phyloP scores from a whole-genome alignment of 1,140 invertebrate species.

The Eufriesea mexicana region DNA sequence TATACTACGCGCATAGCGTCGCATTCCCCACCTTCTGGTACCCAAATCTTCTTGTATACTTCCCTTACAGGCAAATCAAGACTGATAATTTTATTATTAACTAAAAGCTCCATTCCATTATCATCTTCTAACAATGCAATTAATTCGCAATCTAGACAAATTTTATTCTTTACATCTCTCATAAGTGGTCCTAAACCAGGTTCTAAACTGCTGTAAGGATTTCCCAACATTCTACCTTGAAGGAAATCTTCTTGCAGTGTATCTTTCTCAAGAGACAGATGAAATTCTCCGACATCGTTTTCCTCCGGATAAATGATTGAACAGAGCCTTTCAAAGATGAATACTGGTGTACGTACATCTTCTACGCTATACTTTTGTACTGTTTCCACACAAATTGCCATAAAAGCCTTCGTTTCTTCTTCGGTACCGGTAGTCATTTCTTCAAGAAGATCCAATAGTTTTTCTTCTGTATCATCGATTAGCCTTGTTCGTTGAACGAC shows the following conservation, averaged over 20 bases:
- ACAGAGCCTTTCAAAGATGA: constrained; percentile 98
- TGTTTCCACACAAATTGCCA: constrained; percentile 98
- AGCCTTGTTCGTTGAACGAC: constrained; percentile 97
- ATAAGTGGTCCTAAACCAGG: constrained; percentile 97
- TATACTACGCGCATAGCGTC: constrained; percentile 99
- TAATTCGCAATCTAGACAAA: constrained; percentile 98
- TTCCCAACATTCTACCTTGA: constrained; percentile 97
- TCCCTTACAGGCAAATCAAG: constrained; percentile 97
- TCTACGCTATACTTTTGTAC: constrained; percentile 95
- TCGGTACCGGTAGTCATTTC: constrained; percentile 98
- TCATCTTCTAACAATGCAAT: constrained; percentile 98
- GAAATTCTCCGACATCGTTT: constrained; percentile 98
- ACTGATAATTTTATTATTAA: constrained; percentile 99
- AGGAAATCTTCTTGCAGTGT: constrained; percentile 99
- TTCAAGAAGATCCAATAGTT: constrained; percentile 95
- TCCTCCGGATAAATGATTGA: constrained; percentile 99
- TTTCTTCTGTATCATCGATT: constrained; percentile 98
- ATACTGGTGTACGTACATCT: constrained; percentile 97
- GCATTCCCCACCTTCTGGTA: constrained; percentile 91
- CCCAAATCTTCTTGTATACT: constrained; percentile 93
- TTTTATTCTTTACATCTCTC: constrained; percentile 99
- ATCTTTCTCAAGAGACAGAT: constrained; percentile 98
- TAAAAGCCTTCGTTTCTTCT: constrained; percentile 97
- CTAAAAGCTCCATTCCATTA: constrained; percentile 99
- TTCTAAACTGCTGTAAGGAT: constrained; percentile 97